Evolutionary conservation across 2,113 vertebrate species (phyloP).

Genomic region (Pao palembangensis): DNA sequence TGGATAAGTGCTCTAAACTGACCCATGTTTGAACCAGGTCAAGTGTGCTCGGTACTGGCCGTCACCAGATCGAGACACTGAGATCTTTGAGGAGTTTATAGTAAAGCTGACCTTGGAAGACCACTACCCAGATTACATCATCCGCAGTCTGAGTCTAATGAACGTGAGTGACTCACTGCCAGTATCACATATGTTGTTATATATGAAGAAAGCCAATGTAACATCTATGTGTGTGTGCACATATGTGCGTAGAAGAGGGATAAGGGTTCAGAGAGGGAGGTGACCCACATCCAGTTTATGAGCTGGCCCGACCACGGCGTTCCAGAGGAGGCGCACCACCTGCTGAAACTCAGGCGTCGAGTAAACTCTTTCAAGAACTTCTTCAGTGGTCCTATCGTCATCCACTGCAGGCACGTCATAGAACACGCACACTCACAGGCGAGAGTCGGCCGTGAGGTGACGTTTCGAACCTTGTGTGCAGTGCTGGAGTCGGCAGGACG

Average conservation of each 20-base stretch:
- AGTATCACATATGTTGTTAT: background rate
- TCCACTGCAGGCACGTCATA: constrained; percentile 88
- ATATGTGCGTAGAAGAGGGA: constrained; percentile 79
- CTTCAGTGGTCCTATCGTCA: constrained; percentile 90
- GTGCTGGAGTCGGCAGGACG: constrained; percentile 92
- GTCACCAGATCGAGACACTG: constrained; percentile 69
- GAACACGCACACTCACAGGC: background rate
- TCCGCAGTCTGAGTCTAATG: constrained; percentile 82
- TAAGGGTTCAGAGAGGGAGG: constrained; percentile 81
- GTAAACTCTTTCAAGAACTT: constrained; percentile 94
- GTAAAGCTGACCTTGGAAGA: constrained; percentile 83
- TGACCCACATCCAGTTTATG: constrained; percentile 95
- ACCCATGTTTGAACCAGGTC: constrained; percentile 65
- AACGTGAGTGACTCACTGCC: constrained; percentile 76
- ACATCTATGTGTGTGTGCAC: background rate
- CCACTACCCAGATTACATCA: constrained; percentile 85
- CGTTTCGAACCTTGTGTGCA: constrained; percentile 35
- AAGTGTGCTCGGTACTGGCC: constrained; percentile 98
- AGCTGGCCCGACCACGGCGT: constrained; percentile 98
- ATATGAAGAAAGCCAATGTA: background rate
- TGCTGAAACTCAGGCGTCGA: constrained; percentile 88
- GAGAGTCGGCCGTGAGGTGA: background rate
- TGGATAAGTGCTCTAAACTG: background rate
- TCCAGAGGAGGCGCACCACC: constrained; percentile 87
- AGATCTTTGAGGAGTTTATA: constrained; percentile 81